phyloP scores from a whole-genome alignment of 2,888 invertebrate species.

The Drosophila parthenogenetica region DNA sequence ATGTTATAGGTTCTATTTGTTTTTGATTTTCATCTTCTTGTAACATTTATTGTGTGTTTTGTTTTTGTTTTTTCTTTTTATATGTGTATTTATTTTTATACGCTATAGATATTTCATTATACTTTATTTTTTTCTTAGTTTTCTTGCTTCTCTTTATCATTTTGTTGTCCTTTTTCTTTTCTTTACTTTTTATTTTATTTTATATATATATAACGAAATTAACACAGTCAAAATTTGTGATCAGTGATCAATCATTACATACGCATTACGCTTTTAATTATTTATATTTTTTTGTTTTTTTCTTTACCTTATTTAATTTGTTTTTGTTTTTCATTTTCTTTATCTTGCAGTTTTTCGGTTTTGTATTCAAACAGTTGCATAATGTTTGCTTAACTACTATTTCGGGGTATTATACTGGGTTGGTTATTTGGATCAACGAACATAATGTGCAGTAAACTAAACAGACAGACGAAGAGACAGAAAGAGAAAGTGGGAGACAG shows the following conservation, averaged over 20 bases:
- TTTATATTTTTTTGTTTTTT: constrained; percentile 41
- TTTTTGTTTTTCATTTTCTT: constrained; percentile 32
- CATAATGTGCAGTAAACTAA: constrained; percentile 49
- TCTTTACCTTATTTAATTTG: constrained; percentile 24
- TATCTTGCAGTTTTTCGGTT: constrained; percentile 18
- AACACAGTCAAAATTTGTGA: constrained; percentile 85
- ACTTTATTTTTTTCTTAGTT: constrained; percentile 51
- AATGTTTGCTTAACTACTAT: constrained; percentile 64
- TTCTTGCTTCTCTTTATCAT: constrained; percentile 43
- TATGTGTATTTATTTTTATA: constrained; percentile 66
- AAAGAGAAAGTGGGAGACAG: not conserved
- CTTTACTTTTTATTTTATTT: constrained; percentile 46
- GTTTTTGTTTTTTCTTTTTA: constrained; percentile 44
- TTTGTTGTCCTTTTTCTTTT: constrained; percentile 37
- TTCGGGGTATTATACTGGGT: constrained; percentile 40
- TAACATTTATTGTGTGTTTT: constrained; percentile 75
- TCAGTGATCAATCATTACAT: constrained; percentile 84
- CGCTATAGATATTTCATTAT: constrained; percentile 76
- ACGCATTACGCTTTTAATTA: constrained; percentile 72
- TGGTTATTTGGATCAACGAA: constrained; percentile 66
- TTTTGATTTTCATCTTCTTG: constrained; percentile 54
- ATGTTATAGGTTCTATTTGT: constrained; percentile 70
- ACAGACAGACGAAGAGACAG: constrained; percentile 1
- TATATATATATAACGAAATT: constrained; percentile 84
- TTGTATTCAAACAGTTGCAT: constrained; percentile 57